These are phyloP conservation scores for Micropoecilia bifurca DNA, from an alignment of 2,797 vertebrate species.

Conservation along the genomic window DNA sequence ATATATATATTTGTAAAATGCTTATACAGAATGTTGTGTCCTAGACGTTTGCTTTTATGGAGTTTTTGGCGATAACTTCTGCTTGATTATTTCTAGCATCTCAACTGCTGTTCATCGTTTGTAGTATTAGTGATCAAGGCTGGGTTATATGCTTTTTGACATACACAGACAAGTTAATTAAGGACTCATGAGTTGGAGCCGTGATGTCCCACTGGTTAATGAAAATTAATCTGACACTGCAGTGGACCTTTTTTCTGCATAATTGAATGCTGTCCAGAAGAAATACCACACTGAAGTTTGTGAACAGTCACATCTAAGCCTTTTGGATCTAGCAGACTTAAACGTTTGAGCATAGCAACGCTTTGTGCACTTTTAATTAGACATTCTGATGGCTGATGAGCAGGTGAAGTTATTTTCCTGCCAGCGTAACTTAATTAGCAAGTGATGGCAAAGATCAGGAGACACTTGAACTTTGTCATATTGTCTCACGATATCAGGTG, in stretches of 20 bases:
- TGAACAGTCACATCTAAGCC: not conserved
- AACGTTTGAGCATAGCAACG: constrained; percentile 6
- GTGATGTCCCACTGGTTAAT: not conserved
- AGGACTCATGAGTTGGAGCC: not conserved
- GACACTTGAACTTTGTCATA: constrained; percentile 8
- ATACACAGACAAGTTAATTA: not conserved
- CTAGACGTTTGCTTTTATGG: not conserved
- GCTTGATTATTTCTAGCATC: not conserved
- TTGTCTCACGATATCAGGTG: constrained; percentile 8
- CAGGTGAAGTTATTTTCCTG: constrained; percentile 16
- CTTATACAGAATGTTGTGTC: not conserved
- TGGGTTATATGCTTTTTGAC: not conserved
- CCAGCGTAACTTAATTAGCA: constrained; percentile 5
- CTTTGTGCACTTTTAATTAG: constrained; percentile 25
- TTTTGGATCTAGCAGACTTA: not conserved
- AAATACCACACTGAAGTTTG: not conserved
- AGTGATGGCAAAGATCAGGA: constrained; percentile 14
- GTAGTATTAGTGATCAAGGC: not conserved
- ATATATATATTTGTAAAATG: not conserved
- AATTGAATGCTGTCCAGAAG: not conserved
- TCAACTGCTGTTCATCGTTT: not conserved
- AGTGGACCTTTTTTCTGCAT: not conserved
- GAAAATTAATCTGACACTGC: not conserved
- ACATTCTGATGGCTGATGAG: constrained; percentile 17
- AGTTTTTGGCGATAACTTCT: not conserved